Evolutionary conservation across 1,140 invertebrate species (phyloP).

Genomic region (Hypsibius dujardini): DNA sequence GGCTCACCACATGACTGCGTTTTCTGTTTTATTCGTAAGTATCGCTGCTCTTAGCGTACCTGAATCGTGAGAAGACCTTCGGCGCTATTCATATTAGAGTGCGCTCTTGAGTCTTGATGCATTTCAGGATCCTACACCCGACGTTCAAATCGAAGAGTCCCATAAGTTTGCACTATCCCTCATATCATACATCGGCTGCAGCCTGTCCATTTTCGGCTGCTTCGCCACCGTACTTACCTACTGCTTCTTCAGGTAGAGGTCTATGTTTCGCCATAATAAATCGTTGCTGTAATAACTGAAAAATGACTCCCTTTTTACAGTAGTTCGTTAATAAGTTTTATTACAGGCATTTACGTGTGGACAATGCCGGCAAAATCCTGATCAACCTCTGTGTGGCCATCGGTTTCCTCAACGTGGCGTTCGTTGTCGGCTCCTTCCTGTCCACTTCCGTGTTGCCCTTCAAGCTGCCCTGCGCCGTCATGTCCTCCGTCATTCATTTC

Average conservation of each 20-base stretch:
- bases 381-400: conserved; percentile 38
- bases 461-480: conserved; percentile 28
- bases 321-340: background rate
- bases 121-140: conserved; percentile 31
- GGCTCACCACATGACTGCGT: conserved; percentile 39
- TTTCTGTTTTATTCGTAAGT: conserved; percentile 38
- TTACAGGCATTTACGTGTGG: conserved; percentile 35
- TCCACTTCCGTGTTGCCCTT: conserved; percentile 20
- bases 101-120: conserved; percentile 15
- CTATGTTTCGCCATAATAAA: no score
- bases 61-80: background rate
- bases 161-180: conserved; percentile 33
- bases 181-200: conserved; percentile 38
- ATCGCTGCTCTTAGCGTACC: conserved; percentile 11
- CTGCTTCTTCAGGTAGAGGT: conserved; percentile 34
- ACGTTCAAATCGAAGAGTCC: conserved; percentile 25
- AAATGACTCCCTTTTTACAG: no score
- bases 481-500: conserved; percentile 36
- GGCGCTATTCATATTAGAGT: background rate
- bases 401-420: conserved; percentile 35
- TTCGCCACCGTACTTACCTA: conserved; percentile 37
- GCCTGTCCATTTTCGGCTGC: conserved; percentile 34
- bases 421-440: conserved; percentile 32
- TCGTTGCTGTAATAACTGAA: no score
- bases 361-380: conserved; percentile 39